These are phyloP conservation scores for Lampris megalopsis DNA, from an alignment of 2,113 vertebrate genomes.

Conservation along the genomic window DNA sequence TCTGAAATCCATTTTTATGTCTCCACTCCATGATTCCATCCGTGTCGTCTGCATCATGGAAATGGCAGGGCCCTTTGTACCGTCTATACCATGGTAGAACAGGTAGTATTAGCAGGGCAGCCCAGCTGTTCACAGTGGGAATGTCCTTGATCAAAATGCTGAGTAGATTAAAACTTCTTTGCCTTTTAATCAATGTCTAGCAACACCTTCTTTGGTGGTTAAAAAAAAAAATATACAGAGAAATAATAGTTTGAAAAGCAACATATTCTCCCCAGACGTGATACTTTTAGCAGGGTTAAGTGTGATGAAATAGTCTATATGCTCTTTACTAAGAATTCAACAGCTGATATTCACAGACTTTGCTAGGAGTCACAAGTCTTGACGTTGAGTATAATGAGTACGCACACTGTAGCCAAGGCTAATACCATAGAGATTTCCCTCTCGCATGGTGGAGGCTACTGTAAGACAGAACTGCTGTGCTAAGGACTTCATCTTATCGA, in stretches of 20 bases:
- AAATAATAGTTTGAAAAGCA: too few species aligned
- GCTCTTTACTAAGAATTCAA: neutral
- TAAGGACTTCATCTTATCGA: neutral
- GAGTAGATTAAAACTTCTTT: neutral
- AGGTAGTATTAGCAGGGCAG: neutral
- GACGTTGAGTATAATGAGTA: neutral
- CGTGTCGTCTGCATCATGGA: too few species aligned
- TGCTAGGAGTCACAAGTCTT: neutral
- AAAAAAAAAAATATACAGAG: too few species aligned
- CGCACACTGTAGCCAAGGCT: neutral
- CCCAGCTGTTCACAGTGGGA: constrained; percentile 4
- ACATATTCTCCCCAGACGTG: too few species aligned
- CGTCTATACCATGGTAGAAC: neutral
- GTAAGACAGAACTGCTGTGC: neutral
- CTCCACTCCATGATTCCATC: too few species aligned
- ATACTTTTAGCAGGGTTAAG: neutral
- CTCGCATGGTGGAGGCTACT: neutral
- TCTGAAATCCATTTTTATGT: too few species aligned
- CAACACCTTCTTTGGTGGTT: too few species aligned
- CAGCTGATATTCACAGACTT: neutral
- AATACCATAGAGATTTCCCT: neutral
- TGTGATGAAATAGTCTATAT: neutral
- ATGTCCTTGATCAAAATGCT: constrained; percentile 29
- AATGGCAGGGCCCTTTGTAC: neutral
- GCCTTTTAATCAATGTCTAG: neutral